These are phyloP conservation scores for Campylorhamphus procurvoides DNA, from an alignment of 2,113 vertebrate genomes.

Conservation along the genomic window DNA sequence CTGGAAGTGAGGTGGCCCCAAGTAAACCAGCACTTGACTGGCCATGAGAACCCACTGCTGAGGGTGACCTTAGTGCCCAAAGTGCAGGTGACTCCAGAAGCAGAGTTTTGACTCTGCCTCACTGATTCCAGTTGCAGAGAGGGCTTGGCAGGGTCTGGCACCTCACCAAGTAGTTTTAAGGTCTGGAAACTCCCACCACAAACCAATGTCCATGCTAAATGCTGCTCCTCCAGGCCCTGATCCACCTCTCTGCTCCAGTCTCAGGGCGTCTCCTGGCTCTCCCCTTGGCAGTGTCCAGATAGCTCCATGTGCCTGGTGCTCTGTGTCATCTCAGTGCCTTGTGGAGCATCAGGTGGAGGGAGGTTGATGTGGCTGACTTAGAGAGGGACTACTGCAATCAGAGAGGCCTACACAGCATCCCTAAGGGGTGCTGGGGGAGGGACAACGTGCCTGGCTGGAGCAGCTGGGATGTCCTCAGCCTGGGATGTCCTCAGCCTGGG, in stretches of 20 bases:
- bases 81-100: neutral
- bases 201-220: neutral
- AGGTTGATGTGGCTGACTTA: fast-evolving
- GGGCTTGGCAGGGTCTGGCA: neutral
- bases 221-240: neutral
- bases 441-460: neutral
- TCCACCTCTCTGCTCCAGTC: neutral
- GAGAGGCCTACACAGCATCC: neutral
- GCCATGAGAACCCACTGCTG: neutral
- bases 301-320: neutral
- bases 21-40: neutral
- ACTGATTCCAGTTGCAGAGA: neutral
- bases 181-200: neutral
- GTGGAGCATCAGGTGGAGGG: neutral
- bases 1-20: neutral
- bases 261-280: neutral
- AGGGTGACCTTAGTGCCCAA: neutral
- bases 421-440: neutral
- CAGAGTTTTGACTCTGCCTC: neutral
- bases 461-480: neutral
- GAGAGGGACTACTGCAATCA: neutral
- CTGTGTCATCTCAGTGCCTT: neutral
- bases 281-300: neutral
- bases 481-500: neutral
- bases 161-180: neutral